These are phyloP conservation scores for Sphaerodactylus townsendi DNA, from an alignment of 2,113 vertebrate genomes.

Conservation along the genomic window DNA sequence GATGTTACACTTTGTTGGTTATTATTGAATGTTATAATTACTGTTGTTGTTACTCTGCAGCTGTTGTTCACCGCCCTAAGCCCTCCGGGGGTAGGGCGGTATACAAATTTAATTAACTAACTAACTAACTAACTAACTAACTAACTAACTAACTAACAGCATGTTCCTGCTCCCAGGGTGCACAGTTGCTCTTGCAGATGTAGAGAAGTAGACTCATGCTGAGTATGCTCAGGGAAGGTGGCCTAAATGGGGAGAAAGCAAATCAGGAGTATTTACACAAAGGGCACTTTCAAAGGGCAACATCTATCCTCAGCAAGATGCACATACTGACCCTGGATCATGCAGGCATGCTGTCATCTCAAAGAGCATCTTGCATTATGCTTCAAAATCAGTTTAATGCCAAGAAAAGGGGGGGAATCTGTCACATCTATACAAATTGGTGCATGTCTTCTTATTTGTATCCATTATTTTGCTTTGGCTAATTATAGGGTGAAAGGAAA, in stretches of 20 bases:
- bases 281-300: not conserved
- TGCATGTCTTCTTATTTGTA: not conserved
- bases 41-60: too few species aligned
- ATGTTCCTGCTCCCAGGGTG: rapidly evolving
- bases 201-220: not conserved
- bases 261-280: not conserved
- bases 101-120: too few species aligned
- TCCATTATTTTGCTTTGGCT: not conserved
- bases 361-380: not conserved
- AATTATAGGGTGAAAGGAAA: not conserved
- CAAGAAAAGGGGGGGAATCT: not conserved
- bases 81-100: too few species aligned
- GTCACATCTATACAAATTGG: not conserved
- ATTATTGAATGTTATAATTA: too few species aligned
- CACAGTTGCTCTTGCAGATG: not conserved
- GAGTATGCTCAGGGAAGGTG: not conserved
- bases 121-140: too few species aligned
- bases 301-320: too few species aligned
- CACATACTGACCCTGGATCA: not conserved
- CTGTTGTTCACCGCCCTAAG: too few species aligned
- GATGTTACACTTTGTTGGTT: too few species aligned
- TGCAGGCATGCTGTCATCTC: not conserved
- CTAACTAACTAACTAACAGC: too few species aligned
- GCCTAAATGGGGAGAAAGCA: not conserved
- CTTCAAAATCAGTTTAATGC: not conserved